Evolutionary conservation across 2,888 invertebrate species (phyloP), one percentile per base, ranked within the genome.

Genomic region (Diabrotica balteata): DNA sequence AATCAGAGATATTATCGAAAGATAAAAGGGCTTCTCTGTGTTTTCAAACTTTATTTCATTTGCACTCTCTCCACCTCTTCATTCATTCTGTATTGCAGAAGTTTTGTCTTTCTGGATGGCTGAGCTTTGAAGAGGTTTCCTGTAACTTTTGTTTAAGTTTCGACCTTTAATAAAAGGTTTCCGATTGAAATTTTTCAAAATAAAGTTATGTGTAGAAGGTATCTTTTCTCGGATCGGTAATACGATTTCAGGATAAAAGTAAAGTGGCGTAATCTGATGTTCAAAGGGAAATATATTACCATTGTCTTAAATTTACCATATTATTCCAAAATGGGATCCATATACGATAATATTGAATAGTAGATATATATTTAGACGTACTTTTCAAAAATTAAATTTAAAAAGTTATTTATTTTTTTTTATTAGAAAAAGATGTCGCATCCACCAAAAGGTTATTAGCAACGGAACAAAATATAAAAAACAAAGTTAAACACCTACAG

Each of bases 1-100:
- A 63, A 70, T 67, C 67, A 63, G 69, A 67, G 66, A 67, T 69
- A 69, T 69, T 67, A 69, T 69, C 66, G 66, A 64, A 59, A 69
- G 66, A 69, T 69, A 63, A 69, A 69, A 69, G 69, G 69, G 50
- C 42, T 59, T 64, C 55, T 62, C 59, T 63, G 59, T 67, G 64
- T 67, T 70, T 66, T 52, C 57, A 67, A 70, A 70, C 67, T 70
- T 70, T 63, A 65, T 70, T 67, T 53, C 64, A 58, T 67, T 70
- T 67, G 57, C 62, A 64, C 70, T 64, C 61, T 54, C 46, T 63
- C 42, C n/a, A 49, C 45, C 50, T 57, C 55, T 32, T 32, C 52
- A 53, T 63, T 57, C 57, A 57, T 58, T 63, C 50, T 59, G 69
- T 67, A 64, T 67, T 70, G 64, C 60, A 57, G 64, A 65, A 70